Evolutionary conservation across 2,888 invertebrate species (phyloP).

Genomic region (Thecophora atra): DNA sequence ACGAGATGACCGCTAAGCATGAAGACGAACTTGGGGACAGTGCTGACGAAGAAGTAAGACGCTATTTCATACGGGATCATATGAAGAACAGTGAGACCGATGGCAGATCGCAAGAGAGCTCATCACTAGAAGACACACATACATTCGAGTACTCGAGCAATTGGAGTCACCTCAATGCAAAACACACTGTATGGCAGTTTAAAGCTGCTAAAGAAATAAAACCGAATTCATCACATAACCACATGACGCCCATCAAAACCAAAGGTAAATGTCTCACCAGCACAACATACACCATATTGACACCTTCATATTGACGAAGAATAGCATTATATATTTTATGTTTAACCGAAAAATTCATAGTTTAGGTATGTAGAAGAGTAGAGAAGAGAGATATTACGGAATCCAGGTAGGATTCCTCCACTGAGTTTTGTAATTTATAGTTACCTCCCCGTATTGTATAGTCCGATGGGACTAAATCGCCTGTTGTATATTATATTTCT

Average conservation of each 20-base stretch:
- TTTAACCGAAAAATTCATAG: neutral
- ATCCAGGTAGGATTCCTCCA: slow-evolving; percentile 36
- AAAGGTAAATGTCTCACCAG: slow-evolving; percentile 51
- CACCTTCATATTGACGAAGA: neutral
- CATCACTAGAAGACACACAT: slow-evolving; percentile 56
- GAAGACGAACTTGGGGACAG: slow-evolving; percentile 65
- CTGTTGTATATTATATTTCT: slow-evolving; percentile 31
- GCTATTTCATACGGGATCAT: slow-evolving; percentile 66
- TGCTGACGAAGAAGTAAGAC: slow-evolving; percentile 72
- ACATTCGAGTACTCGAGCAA: slow-evolving; percentile 65
- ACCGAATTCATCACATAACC: slow-evolving; percentile 41
- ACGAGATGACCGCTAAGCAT: slow-evolving; percentile 64
- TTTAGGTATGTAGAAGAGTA: neutral
- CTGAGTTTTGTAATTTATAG: neutral
- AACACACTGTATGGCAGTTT: slow-evolving; percentile 62
- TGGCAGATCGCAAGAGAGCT: slow-evolving; percentile 58
- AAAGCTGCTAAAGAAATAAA: slow-evolving; percentile 53
- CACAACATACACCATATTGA: slow-evolving; percentile 2
- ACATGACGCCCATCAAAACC: slow-evolving; percentile 41
- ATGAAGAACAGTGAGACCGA: slow-evolving; percentile 57
- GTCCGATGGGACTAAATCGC: neutral
- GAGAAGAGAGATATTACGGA: neutral
- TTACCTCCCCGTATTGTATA: neutral
- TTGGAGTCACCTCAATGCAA: slow-evolving; percentile 70
- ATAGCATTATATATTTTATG: neutral